Conservation (phyloP, 2,888 invertebrate species). For the Shargacucullia verbasci region DNA sequence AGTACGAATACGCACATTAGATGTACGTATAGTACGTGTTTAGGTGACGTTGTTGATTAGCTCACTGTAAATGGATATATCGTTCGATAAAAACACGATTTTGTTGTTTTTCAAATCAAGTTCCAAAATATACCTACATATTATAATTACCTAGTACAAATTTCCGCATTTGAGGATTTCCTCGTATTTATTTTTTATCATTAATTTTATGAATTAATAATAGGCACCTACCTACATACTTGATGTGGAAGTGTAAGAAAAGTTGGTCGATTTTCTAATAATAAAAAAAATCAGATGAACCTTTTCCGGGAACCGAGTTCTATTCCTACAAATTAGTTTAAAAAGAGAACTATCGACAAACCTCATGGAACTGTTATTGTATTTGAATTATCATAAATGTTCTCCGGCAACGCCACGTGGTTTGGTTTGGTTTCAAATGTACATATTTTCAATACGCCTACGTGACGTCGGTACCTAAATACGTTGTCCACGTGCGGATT, state of each 20-base stretch:
- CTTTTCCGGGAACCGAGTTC: too few relatives aligned
- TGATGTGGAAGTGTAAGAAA: too few relatives aligned
- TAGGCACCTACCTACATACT: too few relatives aligned
- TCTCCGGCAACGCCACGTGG: constrained; percentile 32
- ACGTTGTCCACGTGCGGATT: constrained; percentile 2
- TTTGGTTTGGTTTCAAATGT: constrained; percentile 1
- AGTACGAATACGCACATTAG: constrained; percentile 31
- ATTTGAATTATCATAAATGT: background rate
- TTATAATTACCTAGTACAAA: constrained; percentile 8
- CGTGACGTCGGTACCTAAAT: constrained; percentile 18
- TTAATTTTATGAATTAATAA: too few relatives aligned
- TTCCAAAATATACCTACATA: too few relatives aligned
- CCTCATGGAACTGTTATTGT: background rate
- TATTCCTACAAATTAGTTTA: background rate
- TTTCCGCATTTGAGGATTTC: constrained; percentile 27
- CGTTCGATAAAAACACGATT: too few relatives aligned
- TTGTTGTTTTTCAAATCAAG: too few relatives aligned
- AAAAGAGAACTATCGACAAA: background rate
- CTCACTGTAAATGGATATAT: constrained; percentile 7
- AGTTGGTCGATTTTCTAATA: too few relatives aligned
- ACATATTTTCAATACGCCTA: constrained; percentile 6
- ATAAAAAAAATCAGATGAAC: too few relatives aligned
- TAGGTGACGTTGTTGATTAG: constrained; percentile 8
- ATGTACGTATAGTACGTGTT: constrained; percentile 1
- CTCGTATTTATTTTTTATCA: constrained; percentile 1